Percentiles rank a stretch among this genome's conserved stretches.
Conservation (phyloP, 2,888 invertebrate species). For the Leucophenga montana region DNA sequence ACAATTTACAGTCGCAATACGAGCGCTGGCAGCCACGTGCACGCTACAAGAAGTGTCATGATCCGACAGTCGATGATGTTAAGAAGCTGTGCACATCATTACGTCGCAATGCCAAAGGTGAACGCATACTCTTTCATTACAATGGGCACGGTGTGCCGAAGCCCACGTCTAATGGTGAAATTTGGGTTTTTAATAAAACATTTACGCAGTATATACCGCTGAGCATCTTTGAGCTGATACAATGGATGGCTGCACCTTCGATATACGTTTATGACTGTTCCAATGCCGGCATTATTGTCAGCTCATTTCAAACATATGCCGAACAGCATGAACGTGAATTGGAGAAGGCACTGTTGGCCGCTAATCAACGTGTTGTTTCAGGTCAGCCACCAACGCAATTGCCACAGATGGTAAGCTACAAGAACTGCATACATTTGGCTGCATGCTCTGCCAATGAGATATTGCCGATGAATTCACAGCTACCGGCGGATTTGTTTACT, state of each 20-base stretch:
- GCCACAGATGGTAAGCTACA: constrained; percentile 77
- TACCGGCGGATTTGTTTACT: constrained; percentile 98
- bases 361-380: constrained; percentile 61
- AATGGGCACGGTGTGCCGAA: constrained; percentile 99
- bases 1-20: constrained; percentile 94
- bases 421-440: constrained; percentile 95
- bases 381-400: constrained; percentile 36
- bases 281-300: constrained; percentile 96
- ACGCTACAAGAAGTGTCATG: constrained; percentile 95
- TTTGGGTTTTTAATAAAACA: constrained; percentile 99
- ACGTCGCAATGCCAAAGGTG: constrained; percentile 97
- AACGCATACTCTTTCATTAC: constrained; percentile 98
- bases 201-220: constrained; percentile 99
- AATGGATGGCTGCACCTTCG: constrained; percentile 99
- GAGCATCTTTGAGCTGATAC: constrained; percentile 97
- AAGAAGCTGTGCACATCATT: constrained; percentile 96
- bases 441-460: constrained; percentile 95
- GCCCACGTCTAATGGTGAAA: constrained; percentile 98
- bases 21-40: constrained; percentile 99
- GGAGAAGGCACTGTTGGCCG: constrained; percentile 71
- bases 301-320: constrained; percentile 91
- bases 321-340: constrained; percentile 91
- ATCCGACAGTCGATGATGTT: constrained; percentile 98
- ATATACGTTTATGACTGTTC: constrained; percentile 99
- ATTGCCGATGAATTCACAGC: constrained; percentile 96